Conservation (phyloP, 2,888 invertebrate genomes). For the Acleris sparsana region DNA sequence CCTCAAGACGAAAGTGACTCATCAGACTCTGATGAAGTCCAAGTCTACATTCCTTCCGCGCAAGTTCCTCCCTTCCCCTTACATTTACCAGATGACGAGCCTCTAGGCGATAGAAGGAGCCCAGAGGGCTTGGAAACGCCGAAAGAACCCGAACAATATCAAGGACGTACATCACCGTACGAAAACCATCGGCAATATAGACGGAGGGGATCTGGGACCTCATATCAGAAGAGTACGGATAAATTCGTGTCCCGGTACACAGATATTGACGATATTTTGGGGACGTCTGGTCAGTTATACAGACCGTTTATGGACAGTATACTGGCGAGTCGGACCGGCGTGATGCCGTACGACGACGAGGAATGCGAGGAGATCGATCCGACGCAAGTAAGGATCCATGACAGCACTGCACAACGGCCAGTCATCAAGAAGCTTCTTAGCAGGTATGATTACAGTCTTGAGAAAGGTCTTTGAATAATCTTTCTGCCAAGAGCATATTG, state of each 20-base stretch:
- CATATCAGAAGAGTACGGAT: conserved; percentile 65
- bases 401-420: conserved; percentile 88
- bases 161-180: conserved; percentile 86
- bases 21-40: conserved; percentile 73
- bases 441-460: conserved; percentile 67
- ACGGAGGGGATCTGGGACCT: conserved; percentile 49
- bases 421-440: conserved; percentile 85
- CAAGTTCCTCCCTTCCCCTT: conserved; percentile 74
- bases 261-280: conserved; percentile 95
- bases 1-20: conserved; percentile 70
- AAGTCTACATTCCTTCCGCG: conserved; percentile 62
- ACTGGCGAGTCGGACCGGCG: conserved; percentile 70
- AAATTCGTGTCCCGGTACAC: conserved; percentile 92
- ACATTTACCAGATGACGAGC: conserved; percentile 80
- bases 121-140: conserved; percentile 89
- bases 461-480: no score
- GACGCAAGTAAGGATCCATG: conserved; percentile 90
- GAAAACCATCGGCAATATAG: conserved; percentile 85
- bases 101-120: conserved; percentile 90
- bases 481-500: no score
- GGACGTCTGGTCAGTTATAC: conserved; percentile 83
- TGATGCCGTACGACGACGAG: conserved; percentile 71
- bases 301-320: conserved; percentile 86
- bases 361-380: conserved; percentile 90
- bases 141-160: conserved; percentile 64